Evolutionary conservation across 2,113 vertebrate species (phyloP).

Genomic region (Felis catus): F.catus_Fca126_mat1.0 CM031414.1:44200501-44201000

Average conservation of each 20-base stretch:
- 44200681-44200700: constrained; percentile 23
- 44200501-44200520: too few species aligned
- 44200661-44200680: neutral
- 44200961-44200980: neutral
- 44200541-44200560: too few species aligned
- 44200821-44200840: neutral
- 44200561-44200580: too few species aligned
- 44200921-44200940: neutral
- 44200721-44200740: neutral
- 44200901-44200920: neutral
- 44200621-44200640: neutral
- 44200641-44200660: neutral
- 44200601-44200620: neutral
- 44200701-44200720: neutral
- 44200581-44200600: too few species aligned
- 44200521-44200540: too few species aligned
- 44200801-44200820: neutral
- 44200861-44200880: neutral
- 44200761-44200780: constrained; percentile 3
- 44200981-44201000: neutral
- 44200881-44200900: neutral
- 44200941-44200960: neutral
- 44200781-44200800: neutral
- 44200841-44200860: neutral
- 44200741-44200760: neutral